These are phyloP conservation scores for Hydrozoanthus tunicans DNA, from an alignment of 64 coral and sea anemone species.

Conservation along the genomic window DNA sequence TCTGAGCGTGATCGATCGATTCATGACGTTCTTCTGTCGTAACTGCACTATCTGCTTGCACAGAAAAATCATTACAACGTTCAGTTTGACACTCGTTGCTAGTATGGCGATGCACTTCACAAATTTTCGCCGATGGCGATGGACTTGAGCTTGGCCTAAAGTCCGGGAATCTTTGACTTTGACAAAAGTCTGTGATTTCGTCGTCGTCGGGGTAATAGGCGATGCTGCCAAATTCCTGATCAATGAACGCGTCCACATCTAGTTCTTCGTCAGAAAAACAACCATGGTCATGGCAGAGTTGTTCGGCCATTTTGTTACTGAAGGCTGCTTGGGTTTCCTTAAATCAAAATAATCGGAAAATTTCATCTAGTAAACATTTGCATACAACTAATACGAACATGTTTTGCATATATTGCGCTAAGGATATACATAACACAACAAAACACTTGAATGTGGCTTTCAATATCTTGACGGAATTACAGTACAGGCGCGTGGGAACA, in stretches of 20 bases:
- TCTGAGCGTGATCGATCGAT: background rate
- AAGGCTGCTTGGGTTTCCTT: too few relatives aligned
- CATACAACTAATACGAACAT: too few relatives aligned
- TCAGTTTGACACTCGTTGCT: background rate
- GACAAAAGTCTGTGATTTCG: background rate
- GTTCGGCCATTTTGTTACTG: slow-evolving; percentile 41
- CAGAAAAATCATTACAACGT: background rate
- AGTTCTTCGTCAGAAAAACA: slow-evolving; percentile 15
- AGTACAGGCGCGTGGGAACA: background rate
- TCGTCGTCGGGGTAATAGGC: slow-evolving; percentile 25
- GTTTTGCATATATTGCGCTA: too few relatives aligned
- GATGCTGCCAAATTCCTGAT: slow-evolving; percentile 46
- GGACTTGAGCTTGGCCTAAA: too few relatives aligned
- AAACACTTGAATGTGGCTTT: too few relatives aligned
- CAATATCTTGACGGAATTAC: too few relatives aligned
- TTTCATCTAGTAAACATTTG: too few relatives aligned
- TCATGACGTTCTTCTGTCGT: background rate
- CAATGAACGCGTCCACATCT: slow-evolving; percentile 30
- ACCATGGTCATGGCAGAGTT: background rate
- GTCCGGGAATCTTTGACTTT: background rate
- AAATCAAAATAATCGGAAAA: too few relatives aligned
- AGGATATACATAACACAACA: too few relatives aligned
- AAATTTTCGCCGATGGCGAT: too few relatives aligned
- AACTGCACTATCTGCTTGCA: slow-evolving; percentile 14
- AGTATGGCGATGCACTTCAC: too few relatives aligned